These are phyloP conservation scores for Diogma glabrata DNA, from an alignment of 2,888 invertebrate genomes.

Conservation along the genomic window DNA sequence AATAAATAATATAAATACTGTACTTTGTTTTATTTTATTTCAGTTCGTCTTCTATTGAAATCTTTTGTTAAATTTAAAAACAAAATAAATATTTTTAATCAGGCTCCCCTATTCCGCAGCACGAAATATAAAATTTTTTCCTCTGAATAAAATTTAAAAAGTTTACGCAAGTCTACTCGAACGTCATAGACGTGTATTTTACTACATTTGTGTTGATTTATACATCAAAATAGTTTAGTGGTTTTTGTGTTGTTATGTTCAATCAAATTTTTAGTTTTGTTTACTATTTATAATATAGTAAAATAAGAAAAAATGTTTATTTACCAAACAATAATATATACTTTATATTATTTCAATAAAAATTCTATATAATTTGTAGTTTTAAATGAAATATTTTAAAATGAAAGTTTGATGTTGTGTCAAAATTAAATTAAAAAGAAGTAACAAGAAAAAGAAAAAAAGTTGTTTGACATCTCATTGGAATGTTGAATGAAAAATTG, in stretches of 20 bases:
- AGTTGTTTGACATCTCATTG: slow-evolving; percentile 9
- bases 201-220: slow-evolving; percentile 3
- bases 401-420: slow-evolving; percentile 5
- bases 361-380: neutral
- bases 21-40: too few relatives aligned
- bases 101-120: too few relatives aligned
- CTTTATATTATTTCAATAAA: too few relatives aligned
- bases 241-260: neutral
- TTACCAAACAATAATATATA: too few relatives aligned
- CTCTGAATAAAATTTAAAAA: neutral
- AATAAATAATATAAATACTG: too few relatives aligned
- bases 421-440: neutral
- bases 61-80: too few relatives aligned
- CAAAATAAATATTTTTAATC: too few relatives aligned
- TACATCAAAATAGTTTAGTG: too few relatives aligned
- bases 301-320: neutral
- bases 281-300: too few relatives aligned
- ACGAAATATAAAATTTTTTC: too few relatives aligned
- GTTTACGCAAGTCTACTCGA: neutral
- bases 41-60: too few relatives aligned
- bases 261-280: neutral
- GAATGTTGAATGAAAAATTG: slow-evolving; percentile 9
- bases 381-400: neutral
- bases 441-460: slow-evolving; percentile 4
- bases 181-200: neutral